Conservation (phyloP, 2,113 vertebrate species). For the Stomatorhinus ivindoensis region DNA sequence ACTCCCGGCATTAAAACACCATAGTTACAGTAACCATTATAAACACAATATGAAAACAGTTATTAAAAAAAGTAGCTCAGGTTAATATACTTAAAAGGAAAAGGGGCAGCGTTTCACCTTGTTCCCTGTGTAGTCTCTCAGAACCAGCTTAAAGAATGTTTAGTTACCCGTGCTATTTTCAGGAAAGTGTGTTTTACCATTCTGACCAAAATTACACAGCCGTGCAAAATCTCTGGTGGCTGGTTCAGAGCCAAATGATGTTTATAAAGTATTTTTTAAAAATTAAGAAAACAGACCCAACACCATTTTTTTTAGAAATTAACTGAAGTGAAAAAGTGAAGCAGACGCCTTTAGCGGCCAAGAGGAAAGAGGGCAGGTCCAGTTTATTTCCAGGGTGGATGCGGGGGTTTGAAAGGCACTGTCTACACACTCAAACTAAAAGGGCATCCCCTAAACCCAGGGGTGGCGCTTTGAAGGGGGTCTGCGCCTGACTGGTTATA, state of each 20-base stretch:
- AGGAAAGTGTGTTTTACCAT: background rate
- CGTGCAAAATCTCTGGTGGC: background rate
- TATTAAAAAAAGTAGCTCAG: background rate
- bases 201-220: background rate
- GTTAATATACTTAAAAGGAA: background rate
- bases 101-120: background rate
- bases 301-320: background rate
- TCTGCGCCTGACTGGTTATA: background rate
- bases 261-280: background rate
- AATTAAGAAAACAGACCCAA: background rate
- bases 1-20: background rate
- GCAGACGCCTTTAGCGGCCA: background rate
- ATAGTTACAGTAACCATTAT: background rate
- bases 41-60: slow-evolving; percentile 10
- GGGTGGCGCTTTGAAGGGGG: background rate
- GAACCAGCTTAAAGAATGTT: background rate
- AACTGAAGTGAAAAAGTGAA: background rate
- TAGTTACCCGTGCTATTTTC: background rate
- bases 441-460: background rate
- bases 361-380: background rate
- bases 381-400: background rate
- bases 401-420: background rate
- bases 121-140: background rate
- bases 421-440: background rate
- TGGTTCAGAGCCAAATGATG: background rate